These are phyloP conservation scores for Rhombomys opimus DNA, from an alignment of 2,113 vertebrate genomes.

Conservation along the genomic window DNA sequence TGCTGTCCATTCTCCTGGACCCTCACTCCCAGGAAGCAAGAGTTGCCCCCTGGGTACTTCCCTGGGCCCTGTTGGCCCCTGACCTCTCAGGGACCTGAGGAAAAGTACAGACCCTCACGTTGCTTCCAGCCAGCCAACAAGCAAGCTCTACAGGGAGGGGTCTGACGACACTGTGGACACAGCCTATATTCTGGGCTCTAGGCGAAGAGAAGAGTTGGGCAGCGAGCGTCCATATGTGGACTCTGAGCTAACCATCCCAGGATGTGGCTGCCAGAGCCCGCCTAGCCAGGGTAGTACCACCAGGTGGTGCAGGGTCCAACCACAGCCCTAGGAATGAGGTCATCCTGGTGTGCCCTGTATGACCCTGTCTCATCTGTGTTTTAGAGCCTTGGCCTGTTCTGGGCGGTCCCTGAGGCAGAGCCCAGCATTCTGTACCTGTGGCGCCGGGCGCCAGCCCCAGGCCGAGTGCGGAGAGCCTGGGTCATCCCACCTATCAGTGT, in stretches of 20 bases:
- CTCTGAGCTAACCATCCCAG: too few species aligned
- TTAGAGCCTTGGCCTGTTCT: slow-evolving; percentile 79
- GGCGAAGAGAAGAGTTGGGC: neutral
- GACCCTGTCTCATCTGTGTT: neutral
- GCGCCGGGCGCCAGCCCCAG: slow-evolving; percentile 68
- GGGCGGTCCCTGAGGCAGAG: neutral
- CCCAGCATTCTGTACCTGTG: slow-evolving; percentile 84
- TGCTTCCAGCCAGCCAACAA: neutral
- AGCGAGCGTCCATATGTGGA: neutral
- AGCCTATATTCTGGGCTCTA: neutral
- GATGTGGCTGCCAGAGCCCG: neutral
- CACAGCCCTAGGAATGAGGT: neutral
- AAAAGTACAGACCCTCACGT: neutral
- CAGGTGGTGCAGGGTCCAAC: neutral
- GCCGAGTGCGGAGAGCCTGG: slow-evolving; percentile 95
- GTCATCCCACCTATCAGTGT: slow-evolving; percentile 97
- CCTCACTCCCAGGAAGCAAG: neutral
- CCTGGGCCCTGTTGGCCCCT: neutral
- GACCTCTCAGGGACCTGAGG: neutral
- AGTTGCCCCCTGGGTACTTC: neutral
- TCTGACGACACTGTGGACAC: neutral
- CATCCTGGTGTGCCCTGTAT: neutral
- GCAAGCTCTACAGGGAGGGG: fast-evolving
- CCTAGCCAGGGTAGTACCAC: neutral
- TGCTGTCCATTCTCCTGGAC: neutral